Evolutionary conservation across 2,888 invertebrate genomes (phyloP).

Genomic region (Ligdia adustata): DNA sequence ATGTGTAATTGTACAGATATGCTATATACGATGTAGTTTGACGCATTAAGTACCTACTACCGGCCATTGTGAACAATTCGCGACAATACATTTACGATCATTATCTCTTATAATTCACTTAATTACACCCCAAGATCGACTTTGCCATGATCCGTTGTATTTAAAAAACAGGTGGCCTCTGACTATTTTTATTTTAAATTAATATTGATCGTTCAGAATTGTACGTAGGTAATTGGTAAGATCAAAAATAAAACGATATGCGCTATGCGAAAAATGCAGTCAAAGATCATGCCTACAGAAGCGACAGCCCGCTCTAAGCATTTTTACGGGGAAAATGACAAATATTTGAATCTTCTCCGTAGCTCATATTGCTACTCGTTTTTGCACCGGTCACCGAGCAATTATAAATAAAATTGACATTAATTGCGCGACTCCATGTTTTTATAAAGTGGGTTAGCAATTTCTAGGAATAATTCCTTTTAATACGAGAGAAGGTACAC

Average conservation of each 20-base stretch:
- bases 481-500: constrained; percentile 54
- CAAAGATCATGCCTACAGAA: constrained; percentile 42
- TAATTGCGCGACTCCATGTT: constrained; percentile 63
- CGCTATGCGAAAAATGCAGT: constrained; percentile 36
- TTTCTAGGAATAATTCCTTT: constrained; percentile 72
- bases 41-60: constrained; percentile 34
- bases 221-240: constrained; percentile 18
- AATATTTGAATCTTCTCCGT: constrained; percentile 47
- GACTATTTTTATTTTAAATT: constrained; percentile 4
- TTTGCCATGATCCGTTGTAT: constrained; percentile 7
- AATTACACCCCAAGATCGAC: constrained; percentile 40
- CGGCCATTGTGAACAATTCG: constrained; percentile 38
- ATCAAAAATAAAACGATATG: constrained; percentile 12
- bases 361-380: constrained; percentile 42
- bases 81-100: constrained; percentile 44
- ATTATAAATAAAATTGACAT: constrained; percentile 80
- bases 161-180: neutral
- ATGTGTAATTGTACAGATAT: neutral
- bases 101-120: constrained; percentile 48
- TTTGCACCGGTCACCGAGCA: constrained; percentile 46
- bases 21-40: neutral
- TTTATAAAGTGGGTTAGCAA: constrained; percentile 71
- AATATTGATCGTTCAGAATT: constrained; percentile 34
- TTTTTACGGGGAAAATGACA: constrained; percentile 33
- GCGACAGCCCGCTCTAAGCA: constrained; percentile 35